Conservation (phyloP, 2,888 invertebrate genomes). For the Nebria brevicollis region DNA sequence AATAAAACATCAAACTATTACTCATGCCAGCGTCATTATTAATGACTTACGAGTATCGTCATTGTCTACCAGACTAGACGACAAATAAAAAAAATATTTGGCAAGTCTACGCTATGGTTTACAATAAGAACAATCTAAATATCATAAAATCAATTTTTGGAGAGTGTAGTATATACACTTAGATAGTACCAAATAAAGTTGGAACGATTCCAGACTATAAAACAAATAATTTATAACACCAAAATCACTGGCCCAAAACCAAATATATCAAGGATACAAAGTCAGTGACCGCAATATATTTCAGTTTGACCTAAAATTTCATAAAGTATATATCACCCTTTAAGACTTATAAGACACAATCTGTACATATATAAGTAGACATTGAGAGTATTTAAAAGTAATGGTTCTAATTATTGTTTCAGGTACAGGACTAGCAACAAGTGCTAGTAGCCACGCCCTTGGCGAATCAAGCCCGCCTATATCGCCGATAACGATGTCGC, state of each 20-base stretch:
- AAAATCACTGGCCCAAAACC: neutral
- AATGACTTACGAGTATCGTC: neutral
- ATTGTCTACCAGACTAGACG: neutral
- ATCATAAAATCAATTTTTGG: neutral
- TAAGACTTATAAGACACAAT: neutral
- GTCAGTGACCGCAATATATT: neutral
- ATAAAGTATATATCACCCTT: neutral
- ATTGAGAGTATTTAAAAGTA: neutral
- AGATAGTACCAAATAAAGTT: neutral
- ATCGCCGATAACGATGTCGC: slow-evolving; percentile 63
- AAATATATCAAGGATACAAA: neutral
- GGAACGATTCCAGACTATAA: neutral
- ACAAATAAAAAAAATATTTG: neutral
- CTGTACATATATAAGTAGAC: neutral
- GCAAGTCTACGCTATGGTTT: neutral
- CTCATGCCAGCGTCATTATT: neutral
- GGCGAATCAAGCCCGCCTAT: slow-evolving; percentile 73
- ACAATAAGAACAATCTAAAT: neutral
- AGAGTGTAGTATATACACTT: neutral
- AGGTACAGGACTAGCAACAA: slow-evolving; percentile 70
- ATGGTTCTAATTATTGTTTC: slow-evolving; percentile 44
- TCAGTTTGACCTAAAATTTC: neutral
- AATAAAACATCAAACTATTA: neutral
- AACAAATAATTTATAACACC: neutral
- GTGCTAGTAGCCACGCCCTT: slow-evolving; percentile 76